Percentiles rank a stretch among this genome's conserved stretches.
phyloP scores from a whole-genome alignment of 2,797 vertebrate species.

The Rhinella marina region DNA sequence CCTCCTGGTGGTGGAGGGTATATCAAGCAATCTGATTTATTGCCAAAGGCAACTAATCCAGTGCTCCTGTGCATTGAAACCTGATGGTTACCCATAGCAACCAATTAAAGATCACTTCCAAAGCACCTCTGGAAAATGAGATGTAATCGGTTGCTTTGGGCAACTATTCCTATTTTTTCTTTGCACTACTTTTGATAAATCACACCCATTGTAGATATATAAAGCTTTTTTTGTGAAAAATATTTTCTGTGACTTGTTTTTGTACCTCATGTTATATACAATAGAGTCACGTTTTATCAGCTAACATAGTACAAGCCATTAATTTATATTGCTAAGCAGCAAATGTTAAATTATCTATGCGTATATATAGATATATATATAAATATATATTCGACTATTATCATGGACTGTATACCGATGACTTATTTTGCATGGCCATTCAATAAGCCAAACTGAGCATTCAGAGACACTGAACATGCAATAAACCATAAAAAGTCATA shows the following conservation, averaged over 20 bases:
- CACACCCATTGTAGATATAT: background rate
- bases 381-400: background rate
- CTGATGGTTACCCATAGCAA: background rate
- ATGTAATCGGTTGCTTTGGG: background rate
- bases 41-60: background rate
- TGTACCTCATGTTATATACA: background rate
- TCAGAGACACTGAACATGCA: conserved; percentile 9
- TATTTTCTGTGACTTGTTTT: background rate
- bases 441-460: conserved; percentile 3
- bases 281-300: background rate
- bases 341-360: conserved; percentile 10
- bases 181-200: background rate
- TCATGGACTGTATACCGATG: background rate
- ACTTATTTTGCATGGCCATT: conserved; percentile 3
- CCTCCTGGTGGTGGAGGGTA: too few relatives aligned
- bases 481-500: conserved; percentile 8
- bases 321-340: background rate
- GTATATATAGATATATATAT: background rate
- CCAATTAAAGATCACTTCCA: background rate
- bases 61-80: background rate
- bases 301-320: background rate
- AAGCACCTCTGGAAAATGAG: background rate
- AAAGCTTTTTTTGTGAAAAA: background rate
- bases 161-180: background rate
- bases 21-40: background rate